These are phyloP conservation scores for Anisognathus igniventris DNA, from an alignment of 2,797 vertebrate species.

Conservation along the genomic window DNA sequence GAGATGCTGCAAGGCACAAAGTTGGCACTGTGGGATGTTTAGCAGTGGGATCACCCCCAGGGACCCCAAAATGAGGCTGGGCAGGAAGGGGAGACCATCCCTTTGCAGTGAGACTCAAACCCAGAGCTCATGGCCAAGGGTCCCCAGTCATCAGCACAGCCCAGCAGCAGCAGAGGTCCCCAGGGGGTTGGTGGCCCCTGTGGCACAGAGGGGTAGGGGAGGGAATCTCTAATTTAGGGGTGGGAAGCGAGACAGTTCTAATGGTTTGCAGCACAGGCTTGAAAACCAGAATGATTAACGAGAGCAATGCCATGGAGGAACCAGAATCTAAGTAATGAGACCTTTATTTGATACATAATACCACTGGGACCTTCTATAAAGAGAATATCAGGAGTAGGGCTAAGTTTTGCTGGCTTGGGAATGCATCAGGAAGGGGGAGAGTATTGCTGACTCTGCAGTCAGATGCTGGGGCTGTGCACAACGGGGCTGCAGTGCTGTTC, in stretches of 20 bases:
- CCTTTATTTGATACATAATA: conserved; percentile 59
- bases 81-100: neutral
- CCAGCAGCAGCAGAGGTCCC: neutral
- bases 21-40: neutral
- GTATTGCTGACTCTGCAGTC: conserved; percentile 49
- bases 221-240: neutral
- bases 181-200: neutral
- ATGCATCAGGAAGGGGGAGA: neutral
- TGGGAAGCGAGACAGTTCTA: neutral
- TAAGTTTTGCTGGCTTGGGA: conserved; percentile 13
- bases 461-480: neutral
- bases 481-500: neutral
- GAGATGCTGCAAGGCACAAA: neutral
- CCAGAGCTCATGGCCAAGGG: neutral
- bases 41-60: rapidly evolving
- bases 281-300: conserved; percentile 48
- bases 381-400: conserved; percentile 2
- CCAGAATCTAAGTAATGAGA: conserved; percentile 56
- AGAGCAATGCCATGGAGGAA: conserved; percentile 13
- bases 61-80: rapidly evolving
- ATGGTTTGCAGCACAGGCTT: neutral
- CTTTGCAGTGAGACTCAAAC: neutral
- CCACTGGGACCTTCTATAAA: conserved; percentile 40
- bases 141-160: neutral
- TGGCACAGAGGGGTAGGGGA: neutral